Base-by-base conservation (phyloP, 2,888 invertebrate species). In the Trissolcus brochymenae region DNA sequence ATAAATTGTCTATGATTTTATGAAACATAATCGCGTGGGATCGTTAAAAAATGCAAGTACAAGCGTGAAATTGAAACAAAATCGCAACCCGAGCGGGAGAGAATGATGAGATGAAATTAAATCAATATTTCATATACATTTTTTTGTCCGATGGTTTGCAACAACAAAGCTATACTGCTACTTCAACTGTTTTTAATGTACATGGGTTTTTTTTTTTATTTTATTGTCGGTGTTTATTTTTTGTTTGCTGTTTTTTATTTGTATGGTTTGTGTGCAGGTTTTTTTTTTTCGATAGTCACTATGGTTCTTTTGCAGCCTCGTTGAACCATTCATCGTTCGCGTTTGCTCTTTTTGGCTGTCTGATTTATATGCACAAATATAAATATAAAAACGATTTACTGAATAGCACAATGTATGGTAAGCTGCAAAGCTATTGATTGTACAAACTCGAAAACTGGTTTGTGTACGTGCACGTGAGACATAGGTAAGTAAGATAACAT, bases 371-470 rank as follows among this genome's bases (percentile, higher is more conserved):
- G 67, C 57, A 54, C 21, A 46, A 46, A 55, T 67, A 74, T 62
- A 68, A 46, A 74, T 57, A 64, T 67, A 66, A 78, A 78, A 75
- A 70, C 62, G 13, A 19, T 43, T 11, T 9, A 50, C 41, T 78
- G 66, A 72, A 78, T 67, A 64, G 67, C 53, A 17, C 61, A 56
- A 55, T 54, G 71, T 60, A 75, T 70, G 67, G 57, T 67, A 65
- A 68, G 64, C 73, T 68, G 73, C 41, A 19, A 56, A 53, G 77
- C 73, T 65, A 73, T 77, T 68, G 68, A 77, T 77, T 77, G 73
- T 68, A 61, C 53, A 60, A 70, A 78, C 66, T 74, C 66, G 13
- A 74, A n/a, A 74, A 71, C 78, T 78, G 78, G 78, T 78, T 78
- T 78, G 61, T 53, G 68, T 46, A 46, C 68, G 60, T 67, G 73